A percentile compares a stretch with the other conserved stretches of the same genome.
These are phyloP conservation scores for Lasiommata megera DNA, from an alignment of 2,888 invertebrate species.

Conservation along the genomic window DNA sequence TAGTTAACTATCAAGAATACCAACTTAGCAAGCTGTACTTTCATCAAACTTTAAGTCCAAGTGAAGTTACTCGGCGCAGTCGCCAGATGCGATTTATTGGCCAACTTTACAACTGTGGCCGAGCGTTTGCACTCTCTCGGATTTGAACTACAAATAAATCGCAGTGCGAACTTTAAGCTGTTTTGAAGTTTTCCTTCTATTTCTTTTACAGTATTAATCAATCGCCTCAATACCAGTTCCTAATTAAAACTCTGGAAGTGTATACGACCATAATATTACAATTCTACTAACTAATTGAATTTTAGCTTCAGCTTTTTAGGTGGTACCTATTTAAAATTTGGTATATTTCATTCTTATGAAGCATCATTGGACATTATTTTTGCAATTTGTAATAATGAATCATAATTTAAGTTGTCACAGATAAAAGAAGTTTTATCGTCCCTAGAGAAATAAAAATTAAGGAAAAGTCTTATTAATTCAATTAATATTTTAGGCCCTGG, in stretches of 20 bases:
- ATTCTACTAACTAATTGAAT: background rate
- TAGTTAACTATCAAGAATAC: slow-evolving; percentile 5
- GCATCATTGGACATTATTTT: no score
- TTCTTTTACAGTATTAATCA: slow-evolving; percentile 1
- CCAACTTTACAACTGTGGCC: slow-evolving; percentile 13
- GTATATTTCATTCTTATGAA: no score
- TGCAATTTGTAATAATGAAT: no score
- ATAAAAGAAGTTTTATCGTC: background rate
- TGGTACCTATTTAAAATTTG: no score
- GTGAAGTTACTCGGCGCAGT: slow-evolving; percentile 8
- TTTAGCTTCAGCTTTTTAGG: no score
- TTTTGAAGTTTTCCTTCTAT: slow-evolving; percentile 1
- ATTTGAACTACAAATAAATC: slow-evolving; percentile 17
- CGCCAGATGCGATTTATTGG: slow-evolving; percentile 17
- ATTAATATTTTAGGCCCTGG: slow-evolving; percentile 8
- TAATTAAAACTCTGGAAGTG: slow-evolving; percentile 1
- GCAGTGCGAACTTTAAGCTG: slow-evolving; percentile 3
- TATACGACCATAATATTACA: background rate
- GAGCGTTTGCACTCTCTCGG: slow-evolving; percentile 13
- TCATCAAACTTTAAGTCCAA: slow-evolving; percentile 16
- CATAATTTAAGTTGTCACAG: background rate
- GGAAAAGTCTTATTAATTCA: slow-evolving; percentile 2
- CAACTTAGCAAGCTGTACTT: background rate
- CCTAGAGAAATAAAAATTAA: background rate
- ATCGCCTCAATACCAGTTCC: background rate